Percentiles rank a stretch among this genome's conserved stretches.
Evolutionary conservation across 92 coral and sea anemone species (phyloP).

Genomic region (Umimayanthus chanpuru): DNA sequence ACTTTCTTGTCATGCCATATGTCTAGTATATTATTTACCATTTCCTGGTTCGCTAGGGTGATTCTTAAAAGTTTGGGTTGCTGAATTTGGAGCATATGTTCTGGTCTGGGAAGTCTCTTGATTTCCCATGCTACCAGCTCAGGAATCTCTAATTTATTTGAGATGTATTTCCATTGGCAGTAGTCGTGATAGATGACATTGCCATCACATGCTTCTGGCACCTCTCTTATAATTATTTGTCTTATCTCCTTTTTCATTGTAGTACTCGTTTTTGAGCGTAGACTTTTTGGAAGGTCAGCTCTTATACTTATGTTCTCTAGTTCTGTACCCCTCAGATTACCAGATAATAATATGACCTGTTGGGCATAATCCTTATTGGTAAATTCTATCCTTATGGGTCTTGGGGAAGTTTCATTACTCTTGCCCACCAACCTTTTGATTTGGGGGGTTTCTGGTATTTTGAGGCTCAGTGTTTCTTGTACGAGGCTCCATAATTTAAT

Average conservation of each 20-base stretch:
- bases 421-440: not conserved
- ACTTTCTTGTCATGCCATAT: not conserved
- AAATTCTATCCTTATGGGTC: not conserved
- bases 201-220: not conserved
- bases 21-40: not conserved
- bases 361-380: not conserved
- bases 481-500: too few species aligned
- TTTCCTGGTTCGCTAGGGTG: not conserved
- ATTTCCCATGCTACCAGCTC: not conserved
- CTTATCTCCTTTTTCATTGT: not conserved
- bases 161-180: not conserved
- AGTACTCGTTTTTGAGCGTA: not conserved
- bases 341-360: not conserved
- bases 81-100: not conserved
- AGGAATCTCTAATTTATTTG: not conserved
- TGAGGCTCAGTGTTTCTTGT: too few species aligned
- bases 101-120: not conserved
- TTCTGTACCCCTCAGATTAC: not conserved
- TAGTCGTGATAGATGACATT: not conserved
- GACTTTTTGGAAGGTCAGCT: not conserved
- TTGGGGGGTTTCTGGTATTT: too few species aligned
- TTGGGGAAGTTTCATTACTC: not conserved
- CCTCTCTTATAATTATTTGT: not conserved
- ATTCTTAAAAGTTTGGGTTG: not conserved
- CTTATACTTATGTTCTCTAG: not conserved